phyloP scores from a whole-genome alignment of 2,113 vertebrate species.

The Crypturellus undulatus region DNA sequence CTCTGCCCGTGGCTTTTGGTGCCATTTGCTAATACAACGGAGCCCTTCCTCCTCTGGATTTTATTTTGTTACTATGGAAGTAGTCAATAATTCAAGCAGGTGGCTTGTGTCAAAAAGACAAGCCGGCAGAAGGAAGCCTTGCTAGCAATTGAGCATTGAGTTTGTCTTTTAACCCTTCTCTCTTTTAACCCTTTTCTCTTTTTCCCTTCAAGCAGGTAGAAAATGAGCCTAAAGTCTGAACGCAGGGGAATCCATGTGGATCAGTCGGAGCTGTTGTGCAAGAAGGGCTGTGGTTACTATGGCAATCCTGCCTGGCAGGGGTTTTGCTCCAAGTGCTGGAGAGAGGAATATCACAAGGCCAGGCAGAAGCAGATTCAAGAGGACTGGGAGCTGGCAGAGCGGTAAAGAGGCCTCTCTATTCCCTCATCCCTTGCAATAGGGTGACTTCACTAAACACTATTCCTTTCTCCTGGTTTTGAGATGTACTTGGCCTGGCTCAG shows the following conservation, averaged over 20 bases:
- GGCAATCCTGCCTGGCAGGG: slow-evolving; percentile 94
- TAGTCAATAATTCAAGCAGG: background rate
- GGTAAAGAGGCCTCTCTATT: slow-evolving; percentile 78
- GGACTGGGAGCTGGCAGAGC: slow-evolving; percentile 93
- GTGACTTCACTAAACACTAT: background rate
- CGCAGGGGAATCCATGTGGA: slow-evolving; percentile 94
- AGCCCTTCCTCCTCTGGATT: background rate
- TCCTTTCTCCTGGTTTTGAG: background rate
- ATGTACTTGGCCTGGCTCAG: background rate
- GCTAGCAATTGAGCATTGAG: background rate
- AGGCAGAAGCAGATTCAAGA: slow-evolving; percentile 95
- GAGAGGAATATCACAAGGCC: slow-evolving; percentile 91
- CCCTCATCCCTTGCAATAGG: background rate
- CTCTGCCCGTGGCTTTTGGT: background rate
- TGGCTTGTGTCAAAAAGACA: background rate
- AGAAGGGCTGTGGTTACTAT: slow-evolving; percentile 96
- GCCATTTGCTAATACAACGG: background rate
- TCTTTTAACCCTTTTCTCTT: slow-evolving; percentile 36
- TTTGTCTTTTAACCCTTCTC: background rate
- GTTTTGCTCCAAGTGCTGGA: slow-evolving; percentile 96
- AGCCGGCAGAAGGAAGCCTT: background rate
- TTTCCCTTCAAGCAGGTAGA: slow-evolving; percentile 69
- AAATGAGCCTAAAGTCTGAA: slow-evolving; percentile 89
- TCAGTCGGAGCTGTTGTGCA: slow-evolving; percentile 94
- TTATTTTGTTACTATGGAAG: background rate